These are phyloP conservation scores for Zonitis immaculata DNA, from an alignment of 2,888 invertebrate species.

Conservation along the genomic window DNA sequence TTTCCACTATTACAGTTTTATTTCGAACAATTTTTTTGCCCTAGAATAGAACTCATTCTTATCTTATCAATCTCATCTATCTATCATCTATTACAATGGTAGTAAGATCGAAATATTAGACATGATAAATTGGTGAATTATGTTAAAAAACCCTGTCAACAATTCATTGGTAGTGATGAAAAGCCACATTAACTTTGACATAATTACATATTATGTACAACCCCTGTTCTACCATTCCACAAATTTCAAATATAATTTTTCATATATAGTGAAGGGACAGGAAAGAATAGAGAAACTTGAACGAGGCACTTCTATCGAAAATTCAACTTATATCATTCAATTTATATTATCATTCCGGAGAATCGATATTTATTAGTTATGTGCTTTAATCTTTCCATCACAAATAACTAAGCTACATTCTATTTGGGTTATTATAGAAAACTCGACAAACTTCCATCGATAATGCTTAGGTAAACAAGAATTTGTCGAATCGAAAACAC, in stretches of 20 bases:
- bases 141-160: slow-evolving; percentile 31
- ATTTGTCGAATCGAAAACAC: slow-evolving; percentile 5
- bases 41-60: too few relatives aligned
- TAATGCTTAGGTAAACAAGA: slow-evolving; percentile 3
- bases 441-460: background rate
- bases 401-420: background rate
- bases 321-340: slow-evolving; percentile 4
- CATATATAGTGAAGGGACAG: too few relatives aligned
- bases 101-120: background rate
- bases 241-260: slow-evolving; percentile 17
- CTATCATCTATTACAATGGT: background rate
- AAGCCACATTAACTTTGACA: slow-evolving; percentile 29
- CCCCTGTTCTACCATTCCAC: slow-evolving; percentile 9
- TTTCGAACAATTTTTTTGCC: too few relatives aligned
- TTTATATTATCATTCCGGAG: too few relatives aligned
- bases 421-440: background rate
- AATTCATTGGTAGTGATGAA: slow-evolving; percentile 30
- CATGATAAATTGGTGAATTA: slow-evolving; percentile 24
- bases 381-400: too few relatives aligned
- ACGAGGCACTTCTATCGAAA: slow-evolving; percentile 1
- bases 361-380: too few relatives aligned
- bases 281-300: background rate
- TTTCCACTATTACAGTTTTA: background rate
- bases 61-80: too few relatives aligned
- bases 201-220: slow-evolving; percentile 28